Evolutionary conservation across 64 coral and sea anemone species (phyloP).

Genomic region (Dendrophyllia cribrosa): DNA sequence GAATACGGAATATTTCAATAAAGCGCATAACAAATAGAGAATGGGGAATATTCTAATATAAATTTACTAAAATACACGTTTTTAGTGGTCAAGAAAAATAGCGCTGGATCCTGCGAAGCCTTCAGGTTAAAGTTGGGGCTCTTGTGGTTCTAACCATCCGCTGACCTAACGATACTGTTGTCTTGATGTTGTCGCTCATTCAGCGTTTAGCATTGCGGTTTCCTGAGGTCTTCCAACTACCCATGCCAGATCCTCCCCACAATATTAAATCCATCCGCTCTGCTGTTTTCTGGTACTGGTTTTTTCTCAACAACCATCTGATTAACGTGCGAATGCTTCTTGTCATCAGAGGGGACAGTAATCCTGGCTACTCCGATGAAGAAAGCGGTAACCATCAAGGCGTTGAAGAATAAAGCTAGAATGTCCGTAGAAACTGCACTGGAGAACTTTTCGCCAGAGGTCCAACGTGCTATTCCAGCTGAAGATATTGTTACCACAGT

Average conservation of each 20-base stretch:
- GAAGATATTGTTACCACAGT: slow-evolving; percentile 45
- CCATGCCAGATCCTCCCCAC: slow-evolving; percentile 69
- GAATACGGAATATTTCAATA: no score
- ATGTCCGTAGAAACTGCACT: slow-evolving; percentile 80
- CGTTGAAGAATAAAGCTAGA: slow-evolving; percentile 73
- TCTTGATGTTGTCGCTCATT: no score
- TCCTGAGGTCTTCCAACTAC: slow-evolving; percentile 18
- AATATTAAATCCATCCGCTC: slow-evolving; percentile 68
- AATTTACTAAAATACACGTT: no score
- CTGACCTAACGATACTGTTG: no score
- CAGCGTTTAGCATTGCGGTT: slow-evolving; percentile 23
- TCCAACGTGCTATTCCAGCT: slow-evolving; percentile 37
- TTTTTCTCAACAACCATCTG: slow-evolving; percentile 36
- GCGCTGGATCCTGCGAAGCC: no score
- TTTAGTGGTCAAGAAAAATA: no score
- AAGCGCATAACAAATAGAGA: no score
- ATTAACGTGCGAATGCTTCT: slow-evolving; percentile 62
- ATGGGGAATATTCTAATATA: no score
- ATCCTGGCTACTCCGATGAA: slow-evolving; percentile 56
- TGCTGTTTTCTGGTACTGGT: slow-evolving; percentile 71
- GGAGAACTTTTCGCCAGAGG: slow-evolving; percentile 40
- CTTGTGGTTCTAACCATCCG: no score
- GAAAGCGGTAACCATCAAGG: slow-evolving; percentile 57
- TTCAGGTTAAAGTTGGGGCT: no score
- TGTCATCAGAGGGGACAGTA: slow-evolving; percentile 62